Evolutionary conservation across 2,888 invertebrate genomes (phyloP).

Genomic region (Temnothorax ravouxi): DNA sequence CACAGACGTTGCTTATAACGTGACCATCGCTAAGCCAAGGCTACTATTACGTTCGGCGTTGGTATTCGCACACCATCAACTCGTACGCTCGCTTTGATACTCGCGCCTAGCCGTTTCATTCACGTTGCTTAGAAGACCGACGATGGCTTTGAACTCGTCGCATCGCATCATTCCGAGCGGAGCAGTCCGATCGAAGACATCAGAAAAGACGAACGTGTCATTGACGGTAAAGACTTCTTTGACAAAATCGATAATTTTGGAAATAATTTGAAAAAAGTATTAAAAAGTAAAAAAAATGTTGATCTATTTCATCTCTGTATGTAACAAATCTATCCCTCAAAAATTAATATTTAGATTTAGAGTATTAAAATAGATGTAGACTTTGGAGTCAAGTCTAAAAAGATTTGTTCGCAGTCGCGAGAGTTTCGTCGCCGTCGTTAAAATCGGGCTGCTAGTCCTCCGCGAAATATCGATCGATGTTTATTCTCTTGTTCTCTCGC

Average conservation of each 20-base stretch:
- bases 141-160: constrained; percentile 74
- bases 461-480: constrained; percentile 83
- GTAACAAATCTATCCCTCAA: background rate
- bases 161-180: constrained; percentile 59
- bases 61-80: constrained; percentile 81
- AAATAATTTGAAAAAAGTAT: background rate
- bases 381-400: constrained; percentile 5
- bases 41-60: constrained; percentile 84
- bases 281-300: background rate
- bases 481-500: constrained; percentile 70
- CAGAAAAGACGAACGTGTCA: background rate
- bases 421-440: constrained; percentile 77
- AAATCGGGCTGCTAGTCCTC: constrained; percentile 76
- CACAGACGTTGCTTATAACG: constrained; percentile 82
- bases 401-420: constrained; percentile 62
- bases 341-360: background rate
- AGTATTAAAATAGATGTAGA: background rate
- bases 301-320: background rate
- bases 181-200: constrained; percentile 17
- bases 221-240: background rate
- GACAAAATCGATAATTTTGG: background rate
- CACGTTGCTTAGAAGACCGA: constrained; percentile 74
- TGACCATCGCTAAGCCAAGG: constrained; percentile 82
- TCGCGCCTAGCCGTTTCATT: constrained; percentile 80
- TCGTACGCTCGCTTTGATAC: constrained; percentile 80